Base-by-base conservation (phyloP, 1,140 invertebrate species). In the Anoplophora glabripennis region DNA sequence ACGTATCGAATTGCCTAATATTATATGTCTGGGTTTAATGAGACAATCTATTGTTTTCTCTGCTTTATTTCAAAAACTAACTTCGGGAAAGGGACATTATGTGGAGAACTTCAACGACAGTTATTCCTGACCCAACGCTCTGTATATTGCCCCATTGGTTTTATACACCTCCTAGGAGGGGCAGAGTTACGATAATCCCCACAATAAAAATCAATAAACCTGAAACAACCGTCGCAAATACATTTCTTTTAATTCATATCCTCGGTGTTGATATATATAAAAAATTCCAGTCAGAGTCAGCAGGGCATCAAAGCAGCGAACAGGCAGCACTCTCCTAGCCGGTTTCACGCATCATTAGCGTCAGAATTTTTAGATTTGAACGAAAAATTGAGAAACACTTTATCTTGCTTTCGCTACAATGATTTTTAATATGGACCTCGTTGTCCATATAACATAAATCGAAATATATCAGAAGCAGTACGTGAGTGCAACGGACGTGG, bases 321-420 rank as follows among this genome's bases (percentile, higher is more conserved):
- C 54, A 45, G 38, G 33, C 46, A 34, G 42, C 40, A 36, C 40
- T 53, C 57, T 59, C 47, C 36, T 9, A 11, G 35, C 15, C 36
- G 52, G 47, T 65, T 64, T 65, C 52, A 65, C 63, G 63, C 53
- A 51, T 65, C 64, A 66, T 66, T 66, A 66, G 64, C 48, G 36
- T 41, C 52, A 48, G 46, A 55, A 66, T 59, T 66, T 59, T 66
- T 36, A 59, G 64, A 66, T 65, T 61, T 65, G 54, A 65, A 59
- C 63, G 59, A 55, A 64, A 63, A 67, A 68, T 66, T 63, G 58
- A 56, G 61, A 63, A 66, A 65, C 59, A 65, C 60, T 68, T 68
- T 68, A 68, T 68, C 66, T 68, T 56, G 51, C 55, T 65, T 61
- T 57, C 66, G 66, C 48, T 62, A 59, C 59, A 56, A 54, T 67